Percentiles rank a stretch among this genome's conserved stretches.
Evolutionary conservation across 2,797 vertebrate genomes (phyloP).

Genomic region (Nasua narica): DNA sequence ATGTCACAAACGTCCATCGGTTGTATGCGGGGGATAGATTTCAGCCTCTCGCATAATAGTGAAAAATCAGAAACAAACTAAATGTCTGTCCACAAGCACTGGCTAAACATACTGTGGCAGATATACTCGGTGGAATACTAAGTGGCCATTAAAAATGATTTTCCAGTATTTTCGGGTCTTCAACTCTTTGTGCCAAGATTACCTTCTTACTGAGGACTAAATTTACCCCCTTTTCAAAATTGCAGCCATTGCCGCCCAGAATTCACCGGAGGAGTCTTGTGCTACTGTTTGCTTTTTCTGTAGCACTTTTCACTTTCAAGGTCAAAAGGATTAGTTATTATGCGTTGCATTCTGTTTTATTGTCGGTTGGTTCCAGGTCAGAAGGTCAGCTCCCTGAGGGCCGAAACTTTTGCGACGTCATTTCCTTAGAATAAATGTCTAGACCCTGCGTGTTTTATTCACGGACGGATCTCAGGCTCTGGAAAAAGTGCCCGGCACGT

Average conservation of each 20-base stretch:
- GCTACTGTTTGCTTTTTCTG: not conserved
- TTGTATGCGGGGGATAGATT: not conserved
- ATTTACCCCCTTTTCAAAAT: not conserved
- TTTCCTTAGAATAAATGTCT: too few relatives aligned
- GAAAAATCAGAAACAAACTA: not conserved
- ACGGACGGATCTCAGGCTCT: not conserved
- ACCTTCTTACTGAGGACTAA: not conserved
- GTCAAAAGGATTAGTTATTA: not conserved
- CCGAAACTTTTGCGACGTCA: not conserved
- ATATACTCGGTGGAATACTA: rapidly evolving
- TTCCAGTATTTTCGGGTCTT: not conserved
- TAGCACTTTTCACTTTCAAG: not conserved
- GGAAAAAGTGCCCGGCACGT: rapidly evolving
- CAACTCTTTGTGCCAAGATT: not conserved
- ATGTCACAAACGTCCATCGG: not conserved
- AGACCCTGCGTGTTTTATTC: not conserved
- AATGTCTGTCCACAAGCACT: not conserved
- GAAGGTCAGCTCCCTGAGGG: not conserved
- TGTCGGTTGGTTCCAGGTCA: not conserved
- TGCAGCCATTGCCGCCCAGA: rapidly evolving
- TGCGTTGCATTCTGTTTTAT: too few relatives aligned
- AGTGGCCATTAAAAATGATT: not conserved
- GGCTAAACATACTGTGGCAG: not conserved
- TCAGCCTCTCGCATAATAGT: not conserved
- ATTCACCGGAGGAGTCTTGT: not conserved